A percentile compares a stretch with the other conserved stretches of the same genome.
phyloP scores from a whole-genome alignment of 2,113 vertebrate species.

The Apteryx mantelli region DNA sequence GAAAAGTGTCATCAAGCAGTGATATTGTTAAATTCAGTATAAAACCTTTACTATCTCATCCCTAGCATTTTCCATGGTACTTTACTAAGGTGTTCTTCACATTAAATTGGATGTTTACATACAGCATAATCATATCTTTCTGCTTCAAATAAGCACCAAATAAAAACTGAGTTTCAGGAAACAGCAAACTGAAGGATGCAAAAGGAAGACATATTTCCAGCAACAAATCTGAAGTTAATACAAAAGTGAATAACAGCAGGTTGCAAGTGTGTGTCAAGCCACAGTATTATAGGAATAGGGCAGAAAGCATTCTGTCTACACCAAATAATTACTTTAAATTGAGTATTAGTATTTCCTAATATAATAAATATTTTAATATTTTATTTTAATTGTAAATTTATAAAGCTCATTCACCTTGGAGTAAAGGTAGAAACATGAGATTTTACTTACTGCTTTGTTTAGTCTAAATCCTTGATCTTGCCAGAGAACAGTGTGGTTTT shows the following conservation, averaged over 20 bases:
- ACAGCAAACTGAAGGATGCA: neutral
- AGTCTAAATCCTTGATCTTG: neutral
- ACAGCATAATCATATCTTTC: neutral
- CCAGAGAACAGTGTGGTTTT: neutral
- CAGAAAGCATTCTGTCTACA: neutral
- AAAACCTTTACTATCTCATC: neutral
- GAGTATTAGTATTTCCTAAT: neutral
- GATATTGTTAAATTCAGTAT: neutral
- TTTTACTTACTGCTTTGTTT: neutral
- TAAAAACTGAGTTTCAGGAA: neutral
- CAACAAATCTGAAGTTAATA: constrained; percentile 14
- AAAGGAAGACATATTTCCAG: constrained; percentile 18
- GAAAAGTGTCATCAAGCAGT: neutral
- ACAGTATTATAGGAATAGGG: neutral
- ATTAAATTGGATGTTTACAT: constrained; percentile 1
- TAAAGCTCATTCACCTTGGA: neutral
- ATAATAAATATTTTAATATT: neutral
- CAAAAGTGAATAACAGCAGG: constrained; percentile 6
- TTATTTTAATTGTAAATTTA: neutral
- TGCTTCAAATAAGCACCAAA: neutral
- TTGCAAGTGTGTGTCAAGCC: neutral
- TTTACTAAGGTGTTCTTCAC: constrained; percentile 1
- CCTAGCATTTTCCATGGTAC: neutral
- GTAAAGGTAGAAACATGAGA: neutral
- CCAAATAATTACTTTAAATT: neutral